phyloP scores from a whole-genome alignment of 2,888 invertebrate genomes.

The Chloroclystis v-ata region DNA sequence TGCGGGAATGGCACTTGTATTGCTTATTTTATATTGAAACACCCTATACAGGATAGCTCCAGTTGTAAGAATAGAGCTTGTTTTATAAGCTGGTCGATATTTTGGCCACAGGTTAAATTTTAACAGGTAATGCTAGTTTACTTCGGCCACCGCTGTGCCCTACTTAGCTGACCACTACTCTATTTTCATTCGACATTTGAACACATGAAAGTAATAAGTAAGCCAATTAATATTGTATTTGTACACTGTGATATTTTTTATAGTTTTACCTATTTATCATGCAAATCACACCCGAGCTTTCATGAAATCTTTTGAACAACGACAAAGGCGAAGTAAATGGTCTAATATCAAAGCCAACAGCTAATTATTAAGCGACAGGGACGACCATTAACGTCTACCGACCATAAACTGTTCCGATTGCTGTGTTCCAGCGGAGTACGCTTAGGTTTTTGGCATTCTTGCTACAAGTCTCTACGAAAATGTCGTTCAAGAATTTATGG shows the following conservation, averaged over 20 bases:
- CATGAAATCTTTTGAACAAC: conserved; percentile 18
- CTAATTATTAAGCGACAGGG: conserved; percentile 36
- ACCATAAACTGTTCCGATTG: conserved; percentile 33
- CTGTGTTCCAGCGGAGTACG: conserved; percentile 11
- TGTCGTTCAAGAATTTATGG: conserved; percentile 50
- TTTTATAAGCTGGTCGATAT: conserved; percentile 73
- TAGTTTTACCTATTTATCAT: conserved; percentile 14
- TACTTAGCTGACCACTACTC: conserved; percentile 61
- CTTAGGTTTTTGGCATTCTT: conserved; percentile 39
- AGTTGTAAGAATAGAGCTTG: conserved; percentile 62
- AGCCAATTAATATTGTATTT: too few relatives aligned
- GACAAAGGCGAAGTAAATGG: conserved; percentile 31
- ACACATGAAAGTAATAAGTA: conserved; percentile 26
- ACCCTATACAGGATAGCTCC: conserved; percentile 51
- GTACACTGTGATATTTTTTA: too few relatives aligned
- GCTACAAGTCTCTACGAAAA: conserved; percentile 39
- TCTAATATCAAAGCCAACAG: conserved; percentile 33
- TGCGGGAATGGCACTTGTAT: too few relatives aligned
- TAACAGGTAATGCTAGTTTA: conserved; percentile 1
- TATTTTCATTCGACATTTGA: conserved; percentile 57
- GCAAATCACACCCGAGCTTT: conserved; percentile 7
- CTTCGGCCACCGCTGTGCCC: conserved; percentile 59
- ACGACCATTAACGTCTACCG: conserved; percentile 31
- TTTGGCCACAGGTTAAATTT: conserved; percentile 36
- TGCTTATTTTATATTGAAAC: too few relatives aligned